Base-by-base conservation (phyloP, 2,797 vertebrate genomes). In the Limnodromus scolopaceus region DNA sequence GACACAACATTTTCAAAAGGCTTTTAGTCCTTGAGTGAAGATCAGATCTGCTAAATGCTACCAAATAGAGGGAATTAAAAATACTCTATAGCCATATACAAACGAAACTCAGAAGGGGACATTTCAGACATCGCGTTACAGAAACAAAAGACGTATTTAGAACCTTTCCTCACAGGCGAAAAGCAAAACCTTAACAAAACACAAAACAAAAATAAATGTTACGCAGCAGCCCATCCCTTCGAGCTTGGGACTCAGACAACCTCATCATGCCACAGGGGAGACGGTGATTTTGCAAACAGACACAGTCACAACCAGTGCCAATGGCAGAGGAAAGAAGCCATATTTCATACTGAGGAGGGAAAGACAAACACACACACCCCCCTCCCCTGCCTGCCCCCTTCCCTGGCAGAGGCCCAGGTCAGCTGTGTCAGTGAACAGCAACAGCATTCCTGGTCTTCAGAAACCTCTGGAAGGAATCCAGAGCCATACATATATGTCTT, bases 401-500 rank as follows among this genome's bases (percentile, higher is more conserved):
- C 60, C 48, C 68, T 66, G 90, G 94, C 95, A 93, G 53, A 34
- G 14, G 75, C 77, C 92, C 97, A 97, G 89, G 83, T 97, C 96
- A 96, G 93, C 94, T 96, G 78, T 95, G 80, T 93, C 86, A 92
- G 72, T 61, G 79, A 97, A 92, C 79, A 94, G 92, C 86, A 82
- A 84, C 94, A 95, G 83, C 93, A 88, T 84, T 95, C 75, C 92
- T 39, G 49, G 65, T 93, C 88, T 92, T 84, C 66, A 69, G 95
- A 97, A 95, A 94, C 71, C 43, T 43, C 80, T 97, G 96, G 95
- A 96, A 95, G 45, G 45, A 87, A 92, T 83, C 89, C 97, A 97
- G 84, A 87, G n/a, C 66, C 43, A 22, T 85, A 78, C 1, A 0
- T 85, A 14, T 49, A 74, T 55, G 68, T 80, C 60, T 91, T 79